A percentile compares a stretch with the other conserved stretches of the same genome.
phyloP scores from a whole-genome alignment of 2,888 invertebrate species.

The Drosophila acutilabella region DNA sequence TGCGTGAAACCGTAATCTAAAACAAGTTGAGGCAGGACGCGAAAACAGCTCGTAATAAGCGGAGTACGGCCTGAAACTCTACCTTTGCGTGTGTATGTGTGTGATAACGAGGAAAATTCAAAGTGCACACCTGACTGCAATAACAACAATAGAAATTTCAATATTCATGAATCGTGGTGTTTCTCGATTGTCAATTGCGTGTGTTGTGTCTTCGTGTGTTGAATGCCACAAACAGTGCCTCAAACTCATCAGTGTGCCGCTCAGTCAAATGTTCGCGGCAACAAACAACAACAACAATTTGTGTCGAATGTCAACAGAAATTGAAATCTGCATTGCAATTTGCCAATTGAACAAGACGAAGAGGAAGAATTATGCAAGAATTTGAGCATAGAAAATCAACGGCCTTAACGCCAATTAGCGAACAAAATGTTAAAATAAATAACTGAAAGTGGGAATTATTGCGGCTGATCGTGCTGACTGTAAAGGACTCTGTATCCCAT shows the following conservation, averaged over 20 bases:
- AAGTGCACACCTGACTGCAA: conserved; percentile 9
- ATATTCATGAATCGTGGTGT: conserved; percentile 62
- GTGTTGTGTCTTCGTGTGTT: conserved; percentile 19
- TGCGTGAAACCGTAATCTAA: conserved; percentile 22
- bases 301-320: conserved; percentile 56
- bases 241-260: conserved; percentile 17
- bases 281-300: conserved; percentile 31
- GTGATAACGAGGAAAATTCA: conserved; percentile 13
- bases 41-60: conserved; percentile 3
- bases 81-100: conserved; percentile 1
- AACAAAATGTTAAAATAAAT: conserved; percentile 9
- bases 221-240: conserved; percentile 25
- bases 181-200: conserved; percentile 37
- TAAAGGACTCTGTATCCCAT: neutral
- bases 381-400: conserved; percentile 46
- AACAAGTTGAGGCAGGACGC: conserved; percentile 46
- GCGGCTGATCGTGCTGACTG: neutral
- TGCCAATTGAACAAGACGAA: conserved; percentile 4
- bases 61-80: neutral
- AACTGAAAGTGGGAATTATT: neutral
- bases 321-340: neutral
- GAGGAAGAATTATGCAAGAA: conserved; percentile 50
- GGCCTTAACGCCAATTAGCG: conserved; percentile 59
- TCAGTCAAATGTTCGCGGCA: conserved; percentile 21
- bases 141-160: conserved; percentile 60